These are phyloP conservation scores for Anas bahamensis DNA, from an alignment of 2,797 vertebrate species.

Conservation along the genomic window DNA sequence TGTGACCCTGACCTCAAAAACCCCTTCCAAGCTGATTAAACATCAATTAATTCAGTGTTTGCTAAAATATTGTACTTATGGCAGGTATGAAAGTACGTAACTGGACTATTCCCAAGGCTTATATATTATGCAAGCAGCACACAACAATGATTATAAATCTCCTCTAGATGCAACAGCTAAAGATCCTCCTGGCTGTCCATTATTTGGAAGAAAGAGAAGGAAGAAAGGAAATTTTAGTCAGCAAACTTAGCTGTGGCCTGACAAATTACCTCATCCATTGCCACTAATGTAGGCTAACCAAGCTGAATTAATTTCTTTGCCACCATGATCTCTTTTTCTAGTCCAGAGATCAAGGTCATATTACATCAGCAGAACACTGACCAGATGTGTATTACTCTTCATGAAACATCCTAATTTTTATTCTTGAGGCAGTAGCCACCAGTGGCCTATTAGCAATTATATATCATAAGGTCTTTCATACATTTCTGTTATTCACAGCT, in stretches of 20 bases:
- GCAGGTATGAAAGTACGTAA: constrained; percentile 18
- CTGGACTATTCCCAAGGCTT: constrained; percentile 18
- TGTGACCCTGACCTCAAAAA: not conserved
- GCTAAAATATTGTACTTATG: constrained; percentile 29
- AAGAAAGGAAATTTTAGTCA: constrained; percentile 36
- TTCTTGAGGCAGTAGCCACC: constrained; percentile 60
- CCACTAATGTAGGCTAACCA: constrained; percentile 53
- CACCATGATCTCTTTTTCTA: not conserved
- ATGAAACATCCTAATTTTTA: constrained; percentile 53
- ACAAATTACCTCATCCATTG: constrained; percentile 61
- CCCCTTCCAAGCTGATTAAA: not conserved
- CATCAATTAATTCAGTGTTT: constrained; percentile 37
- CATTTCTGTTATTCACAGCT: constrained; percentile 50
- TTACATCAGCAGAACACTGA: constrained; percentile 41
- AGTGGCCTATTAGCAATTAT: constrained; percentile 80
- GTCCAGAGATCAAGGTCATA: constrained; percentile 54
- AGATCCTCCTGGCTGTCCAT: not conserved
- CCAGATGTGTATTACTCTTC: constrained; percentile 44
- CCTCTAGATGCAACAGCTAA: constrained; percentile 30
- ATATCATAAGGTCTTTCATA: constrained; percentile 78
- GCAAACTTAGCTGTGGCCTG: constrained; percentile 47
- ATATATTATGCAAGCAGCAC: constrained; percentile 36
- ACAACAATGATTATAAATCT: constrained; percentile 60
- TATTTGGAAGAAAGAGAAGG: constrained; percentile 14
- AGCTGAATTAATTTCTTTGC: constrained; percentile 76